Conservation (phyloP, 2,113 vertebrate species). For the Emydocephalus ijimae region DNA sequence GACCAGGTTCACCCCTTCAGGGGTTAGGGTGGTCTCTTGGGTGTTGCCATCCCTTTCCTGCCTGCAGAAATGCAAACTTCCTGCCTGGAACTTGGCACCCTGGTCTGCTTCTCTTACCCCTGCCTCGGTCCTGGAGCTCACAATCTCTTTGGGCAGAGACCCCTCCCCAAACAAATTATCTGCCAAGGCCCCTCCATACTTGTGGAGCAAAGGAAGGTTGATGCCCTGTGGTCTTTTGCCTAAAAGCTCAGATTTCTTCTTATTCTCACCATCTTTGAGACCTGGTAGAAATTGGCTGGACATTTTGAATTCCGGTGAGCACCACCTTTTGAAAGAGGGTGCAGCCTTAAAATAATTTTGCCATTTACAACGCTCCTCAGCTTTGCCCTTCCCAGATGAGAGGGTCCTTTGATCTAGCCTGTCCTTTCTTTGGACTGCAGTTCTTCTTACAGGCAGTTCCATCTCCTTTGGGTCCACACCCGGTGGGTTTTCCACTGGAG, state of each 20-base stretch:
- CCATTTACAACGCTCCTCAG: conserved; percentile 1
- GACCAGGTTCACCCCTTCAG: conserved; percentile 32
- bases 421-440: background rate
- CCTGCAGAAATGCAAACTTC: conserved; percentile 10
- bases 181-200: background rate
- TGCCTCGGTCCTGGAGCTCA: background rate
- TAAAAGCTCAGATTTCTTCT: conserved; percentile 48
- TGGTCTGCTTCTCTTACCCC: conserved; percentile 1
- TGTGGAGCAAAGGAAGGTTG: conserved; percentile 27
- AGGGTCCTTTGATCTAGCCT: background rate
- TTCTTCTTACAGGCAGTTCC: conserved; percentile 27
- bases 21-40: conserved; percentile 13
- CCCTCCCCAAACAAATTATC: conserved; percentile 21
- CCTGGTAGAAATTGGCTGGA: conserved; percentile 50
- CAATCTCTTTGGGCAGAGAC: background rate
- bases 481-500: conserved; percentile 44
- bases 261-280: conserved; percentile 42
- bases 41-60: conserved; percentile 11
- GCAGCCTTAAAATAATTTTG: background rate
- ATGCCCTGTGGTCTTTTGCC: conserved; percentile 41
- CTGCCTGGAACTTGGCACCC: background rate
- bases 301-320: conserved; percentile 29
- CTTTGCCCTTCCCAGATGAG: background rate
- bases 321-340: conserved; percentile 33
- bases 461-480: background rate